These are phyloP conservation scores for Eugnorisma glareosa DNA, from an alignment of 2,888 invertebrate genomes.

Conservation along the genomic window DNA sequence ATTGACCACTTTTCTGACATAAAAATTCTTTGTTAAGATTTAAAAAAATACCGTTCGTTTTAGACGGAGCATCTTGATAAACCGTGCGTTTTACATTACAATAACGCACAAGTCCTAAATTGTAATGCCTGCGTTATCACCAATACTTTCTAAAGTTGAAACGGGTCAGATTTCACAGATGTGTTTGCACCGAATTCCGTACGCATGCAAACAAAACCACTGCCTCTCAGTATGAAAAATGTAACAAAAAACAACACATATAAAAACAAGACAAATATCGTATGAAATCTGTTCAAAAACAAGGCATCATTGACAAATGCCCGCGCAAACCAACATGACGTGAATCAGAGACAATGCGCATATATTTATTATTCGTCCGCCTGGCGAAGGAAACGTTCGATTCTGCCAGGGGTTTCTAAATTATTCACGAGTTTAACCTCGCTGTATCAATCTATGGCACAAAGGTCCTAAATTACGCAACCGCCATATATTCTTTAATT, in stretches of 20 bases:
- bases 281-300: constrained; percentile 26
- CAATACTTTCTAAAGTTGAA: not conserved
- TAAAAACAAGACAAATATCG: constrained; percentile 24
- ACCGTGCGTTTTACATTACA: too few species aligned
- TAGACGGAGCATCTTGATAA: too few species aligned
- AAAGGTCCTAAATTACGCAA: constrained; percentile 75
- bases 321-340: constrained; percentile 56
- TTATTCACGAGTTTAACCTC: constrained; percentile 78
- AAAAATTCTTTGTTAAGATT: too few species aligned
- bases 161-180: not conserved
- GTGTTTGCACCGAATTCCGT: not conserved
- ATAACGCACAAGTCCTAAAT: too few species aligned
- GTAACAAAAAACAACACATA: not conserved
- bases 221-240: constrained; percentile 8
- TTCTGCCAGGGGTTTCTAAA: constrained; percentile 74
- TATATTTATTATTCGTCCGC: constrained; percentile 78
- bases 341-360: constrained; percentile 70
- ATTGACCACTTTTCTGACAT: too few species aligned
- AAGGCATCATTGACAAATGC: constrained; percentile 56
- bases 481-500: constrained; percentile 80
- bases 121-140: too few species aligned
- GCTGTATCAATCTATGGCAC: constrained; percentile 80
- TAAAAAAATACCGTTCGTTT: too few species aligned
- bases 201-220: not conserved
- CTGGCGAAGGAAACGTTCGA: constrained; percentile 71